Evolutionary conservation across 2,113 vertebrate species (phyloP).

Genomic region (Microcebus murinus): DNA sequence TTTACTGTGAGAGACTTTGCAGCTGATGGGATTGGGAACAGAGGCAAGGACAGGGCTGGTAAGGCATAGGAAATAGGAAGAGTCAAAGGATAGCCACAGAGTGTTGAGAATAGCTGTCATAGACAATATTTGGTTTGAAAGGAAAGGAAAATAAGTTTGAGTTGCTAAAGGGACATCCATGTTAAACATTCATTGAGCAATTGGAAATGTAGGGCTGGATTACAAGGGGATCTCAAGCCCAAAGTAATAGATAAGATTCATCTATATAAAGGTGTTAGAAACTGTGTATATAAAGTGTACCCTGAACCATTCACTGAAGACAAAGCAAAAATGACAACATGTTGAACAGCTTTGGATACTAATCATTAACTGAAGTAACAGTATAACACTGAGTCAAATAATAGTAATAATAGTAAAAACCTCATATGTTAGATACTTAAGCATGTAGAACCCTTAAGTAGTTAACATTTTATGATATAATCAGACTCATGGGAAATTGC

Average conservation of each 20-base stretch:
- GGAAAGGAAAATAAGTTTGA: not conserved
- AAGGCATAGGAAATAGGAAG: not conserved
- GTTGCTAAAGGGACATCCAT: not conserved
- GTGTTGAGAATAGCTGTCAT: not conserved
- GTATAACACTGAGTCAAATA: conserved; percentile 5
- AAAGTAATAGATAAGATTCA: conserved; percentile 1
- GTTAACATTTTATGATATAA: not conserved
- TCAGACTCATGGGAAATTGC: not conserved
- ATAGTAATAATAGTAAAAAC: not conserved
- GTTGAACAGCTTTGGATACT: not conserved
- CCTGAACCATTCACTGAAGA: conserved; percentile 7
- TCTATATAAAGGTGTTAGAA: not conserved
- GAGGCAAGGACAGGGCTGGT: not conserved
- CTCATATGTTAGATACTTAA: not conserved
- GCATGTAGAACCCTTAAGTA: not conserved
- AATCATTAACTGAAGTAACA: not conserved
- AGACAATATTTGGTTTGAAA: not conserved
- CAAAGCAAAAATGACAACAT: not conserved
- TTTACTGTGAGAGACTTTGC: not conserved
- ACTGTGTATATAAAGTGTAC: not conserved
- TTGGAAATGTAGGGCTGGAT: not conserved
- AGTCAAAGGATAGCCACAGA: not conserved
- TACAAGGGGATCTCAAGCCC: not conserved
- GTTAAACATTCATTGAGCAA: not conserved
- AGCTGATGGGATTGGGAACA: not conserved